A percentile compares a stretch with the other conserved stretches of the same genome.
These are phyloP conservation scores for Drosophila paramelanica DNA, from an alignment of 2,888 invertebrate species.

Conservation along the genomic window DNA sequence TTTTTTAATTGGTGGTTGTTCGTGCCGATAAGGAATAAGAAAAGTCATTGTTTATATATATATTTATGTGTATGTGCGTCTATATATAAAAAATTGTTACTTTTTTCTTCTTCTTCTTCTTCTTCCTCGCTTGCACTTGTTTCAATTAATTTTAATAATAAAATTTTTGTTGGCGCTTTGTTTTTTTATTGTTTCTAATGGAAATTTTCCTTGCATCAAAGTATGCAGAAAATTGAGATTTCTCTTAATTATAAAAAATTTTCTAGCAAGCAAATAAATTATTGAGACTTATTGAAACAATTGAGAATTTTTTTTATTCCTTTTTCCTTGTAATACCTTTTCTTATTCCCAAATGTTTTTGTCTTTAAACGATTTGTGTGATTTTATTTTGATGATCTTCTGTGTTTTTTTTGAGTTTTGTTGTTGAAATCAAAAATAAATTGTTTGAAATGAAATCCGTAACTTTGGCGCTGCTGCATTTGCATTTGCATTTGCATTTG, in stretches of 20 bases:
- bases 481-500: slow-evolving; percentile 19
- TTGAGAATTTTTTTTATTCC: slow-evolving; percentile 20
- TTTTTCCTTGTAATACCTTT: slow-evolving; percentile 64
- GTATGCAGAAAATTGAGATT: background rate
- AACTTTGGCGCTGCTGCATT: slow-evolving; percentile 64
- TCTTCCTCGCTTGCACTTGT: slow-evolving; percentile 5
- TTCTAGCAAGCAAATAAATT: slow-evolving; percentile 26
- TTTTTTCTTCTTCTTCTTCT: background rate
- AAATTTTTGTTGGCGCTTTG: slow-evolving; percentile 20
- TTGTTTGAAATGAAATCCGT: slow-evolving; percentile 65
- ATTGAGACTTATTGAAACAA: too few relatives aligned
- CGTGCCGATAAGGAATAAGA: slow-evolving; percentile 64
- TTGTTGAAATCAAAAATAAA: slow-evolving; percentile 37
- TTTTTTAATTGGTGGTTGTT: slow-evolving; percentile 23
- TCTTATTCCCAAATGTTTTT: slow-evolving; percentile 58
- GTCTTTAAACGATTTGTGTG: slow-evolving; percentile 1
- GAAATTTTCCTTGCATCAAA: slow-evolving; percentile 2
- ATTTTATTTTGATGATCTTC: slow-evolving; percentile 13
- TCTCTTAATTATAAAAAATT: background rate
- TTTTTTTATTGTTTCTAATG: slow-evolving; percentile 5
- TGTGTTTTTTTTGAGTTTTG: slow-evolving; percentile 22
- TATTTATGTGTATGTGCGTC: slow-evolving; percentile 9
- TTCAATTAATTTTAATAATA: slow-evolving; percentile 54
- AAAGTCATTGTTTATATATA: slow-evolving; percentile 63
- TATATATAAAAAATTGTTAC: slow-evolving; percentile 23